Evolutionary conservation across 2,888 invertebrate genomes (phyloP), one percentile per base, ranked within the genome.

Genomic region (Cerceris ruficornis): DNA sequence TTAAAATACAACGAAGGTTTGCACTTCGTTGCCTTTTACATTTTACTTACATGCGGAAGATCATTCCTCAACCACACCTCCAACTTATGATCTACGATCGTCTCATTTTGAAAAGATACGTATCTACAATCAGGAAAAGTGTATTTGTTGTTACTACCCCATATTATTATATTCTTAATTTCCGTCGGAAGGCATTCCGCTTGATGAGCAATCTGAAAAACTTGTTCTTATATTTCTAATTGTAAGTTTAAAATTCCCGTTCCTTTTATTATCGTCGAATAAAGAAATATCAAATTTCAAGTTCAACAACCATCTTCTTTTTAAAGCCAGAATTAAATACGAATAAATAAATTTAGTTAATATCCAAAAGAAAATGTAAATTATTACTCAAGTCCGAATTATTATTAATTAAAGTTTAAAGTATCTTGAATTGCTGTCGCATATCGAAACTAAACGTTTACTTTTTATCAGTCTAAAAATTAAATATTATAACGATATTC

Each of bases 101-200:
- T 61, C 0, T 74, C 77, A 13, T 76, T 58, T 0, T n/a, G 46
- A 1, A 86, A 73, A n/a, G n/a, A 75, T 0, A 84, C 50, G 15
- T 78, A 85, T 39, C 70, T 76, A 28, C 79, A 86, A 43, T 85
- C 80, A 0, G 84, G 80, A 46, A 84, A 76, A 8, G 42, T 55
- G n/a, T 58, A 43, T 7, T 11, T 57, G 1, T 77, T 73, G 39
- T 81, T 84, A 0, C 66, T 68, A 8, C 87, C 87, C 86, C 86
- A 87, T 14, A 82, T 71, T 59, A 87, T 86, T 39, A 87, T 54
- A 57, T 86, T 86, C n/a, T 69, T 82, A 6, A 87, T 57, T 15
- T 87, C 77, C n/a, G 52, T 52, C 8, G 79, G 75, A 6, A 64
- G 68, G 28, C 82, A 73, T 5, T 75, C 15, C 9, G 57, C 54